Evolutionary conservation across 2,797 vertebrate species (phyloP), one percentile per base, ranked within the genome.

Genomic region (Sebastes reedi): DNA sequence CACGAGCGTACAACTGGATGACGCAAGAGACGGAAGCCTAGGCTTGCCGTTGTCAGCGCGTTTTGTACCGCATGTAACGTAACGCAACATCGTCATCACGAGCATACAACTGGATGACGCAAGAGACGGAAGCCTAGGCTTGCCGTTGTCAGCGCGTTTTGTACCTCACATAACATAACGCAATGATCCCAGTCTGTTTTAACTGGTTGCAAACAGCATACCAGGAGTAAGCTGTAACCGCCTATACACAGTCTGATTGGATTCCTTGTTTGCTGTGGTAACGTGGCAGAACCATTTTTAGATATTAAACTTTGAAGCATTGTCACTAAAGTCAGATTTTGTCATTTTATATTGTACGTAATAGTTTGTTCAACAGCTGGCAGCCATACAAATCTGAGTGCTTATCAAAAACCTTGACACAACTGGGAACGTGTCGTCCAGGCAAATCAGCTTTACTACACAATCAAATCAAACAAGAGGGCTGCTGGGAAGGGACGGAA

Each of bases 401-500:
- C 67, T 55, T 55, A 75, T 78, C 34, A 61, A 34, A 72, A 75
- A 70, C 3, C n/a, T 36, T 4, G 1, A 54, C 60, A 67, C 14
- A 20, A 50, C 12, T 29, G 50, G 24, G 68, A 54, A 34, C 3
- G 50, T 24, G 58, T 39, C 12, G 1, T 60, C 68, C 68, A n/a
- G 30, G 60, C 34, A 46, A 84, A 80, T 82, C 66, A 56, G 75
- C 71, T 87, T 83, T 29, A 69, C 62, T 4, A 2, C 22, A 62
- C 59, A 72, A 72, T 64, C 72, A 76, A 79, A 79, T 84, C 73
- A 76, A 79, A 83, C 67, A 64, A 4, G 29, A 42, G 50, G 77
- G 79, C 42, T 22, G 20, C 73, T 14, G 32, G 30, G 22, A 76
- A 68, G 6, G 16, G 72, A 62, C 25, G 55, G 30, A 66, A 18